Percentiles rank a stretch among this genome's conserved stretches.
These are phyloP conservation scores for Diarsia rubi DNA, from an alignment of 2,888 invertebrate genomes.

Conservation along the genomic window DNA sequence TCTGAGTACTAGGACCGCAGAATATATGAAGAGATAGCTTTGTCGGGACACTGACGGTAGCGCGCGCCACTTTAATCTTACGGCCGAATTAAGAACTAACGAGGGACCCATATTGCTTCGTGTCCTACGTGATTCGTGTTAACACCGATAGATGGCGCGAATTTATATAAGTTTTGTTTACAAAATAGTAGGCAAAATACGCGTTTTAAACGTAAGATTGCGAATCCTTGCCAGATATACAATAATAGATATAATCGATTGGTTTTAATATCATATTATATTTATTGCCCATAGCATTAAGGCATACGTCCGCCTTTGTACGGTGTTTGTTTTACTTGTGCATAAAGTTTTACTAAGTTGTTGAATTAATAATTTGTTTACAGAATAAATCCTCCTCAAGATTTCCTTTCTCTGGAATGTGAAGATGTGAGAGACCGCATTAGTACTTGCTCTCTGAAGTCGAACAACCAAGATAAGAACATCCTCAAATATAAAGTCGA, in stretches of 20 bases:
- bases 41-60: neutral
- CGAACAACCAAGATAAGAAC: slow-evolving; percentile 62
- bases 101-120: neutral
- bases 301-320: no score
- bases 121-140: neutral
- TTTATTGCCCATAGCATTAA: neutral
- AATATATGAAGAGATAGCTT: neutral
- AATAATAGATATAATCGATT: neutral
- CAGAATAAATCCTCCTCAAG: slow-evolving; percentile 74
- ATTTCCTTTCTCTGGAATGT: slow-evolving; percentile 73
- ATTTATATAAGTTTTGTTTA: neutral
- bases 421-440: slow-evolving; percentile 72
- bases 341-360: neutral
- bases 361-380: no score
- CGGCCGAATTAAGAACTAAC: neutral
- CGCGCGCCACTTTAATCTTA: neutral
- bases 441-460: slow-evolving; percentile 76
- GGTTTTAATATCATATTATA: neutral
- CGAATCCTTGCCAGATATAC: neutral
- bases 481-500: slow-evolving; percentile 71
- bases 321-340: no score
- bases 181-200: neutral
- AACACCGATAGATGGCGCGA: slow-evolving; percentile 37
- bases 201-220: neutral
- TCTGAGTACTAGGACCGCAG: slow-evolving; percentile 41